phyloP scores from a whole-genome alignment of 1,140 invertebrate species.

The Sycobia sp. region DNA sequence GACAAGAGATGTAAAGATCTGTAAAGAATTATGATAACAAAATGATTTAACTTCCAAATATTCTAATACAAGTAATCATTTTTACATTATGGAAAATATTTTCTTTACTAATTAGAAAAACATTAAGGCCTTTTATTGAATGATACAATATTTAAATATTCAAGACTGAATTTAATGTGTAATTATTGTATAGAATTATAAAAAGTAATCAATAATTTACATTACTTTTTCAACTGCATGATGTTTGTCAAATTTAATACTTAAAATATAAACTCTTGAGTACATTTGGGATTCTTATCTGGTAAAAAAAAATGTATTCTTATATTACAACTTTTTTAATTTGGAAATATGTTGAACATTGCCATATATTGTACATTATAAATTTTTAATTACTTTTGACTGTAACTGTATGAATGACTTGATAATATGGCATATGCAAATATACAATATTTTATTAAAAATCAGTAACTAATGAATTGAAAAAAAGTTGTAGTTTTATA shows the following conservation, averaged over 20 bases:
- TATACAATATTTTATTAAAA: background rate
- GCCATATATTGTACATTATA: background rate
- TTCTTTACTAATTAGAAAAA: slow-evolving; percentile 1
- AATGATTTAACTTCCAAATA: slow-evolving; percentile 3
- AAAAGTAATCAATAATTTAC: slow-evolving; percentile 21
- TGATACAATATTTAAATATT: slow-evolving; percentile 6
- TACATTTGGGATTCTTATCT: too few species aligned
- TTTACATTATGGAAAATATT: slow-evolving; percentile 7
- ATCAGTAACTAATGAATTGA: background rate
- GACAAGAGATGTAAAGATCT: slow-evolving; percentile 1
- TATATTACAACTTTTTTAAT: too few species aligned
- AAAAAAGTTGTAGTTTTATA: background rate
- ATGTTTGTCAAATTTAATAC: too few species aligned
- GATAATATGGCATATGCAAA: background rate
- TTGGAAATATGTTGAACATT: too few species aligned
- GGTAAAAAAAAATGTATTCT: too few species aligned
- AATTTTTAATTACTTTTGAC: background rate
- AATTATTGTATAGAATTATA: slow-evolving; percentile 30
- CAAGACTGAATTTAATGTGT: slow-evolving; percentile 19
- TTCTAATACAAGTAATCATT: slow-evolving; percentile 2
- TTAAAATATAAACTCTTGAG: background rate
- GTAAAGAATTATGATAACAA: background rate
- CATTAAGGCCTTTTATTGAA: slow-evolving; percentile 11
- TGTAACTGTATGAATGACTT: slow-evolving; percentile 3
- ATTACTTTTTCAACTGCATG: slow-evolving; percentile 21